These are phyloP conservation scores for Charaxes varanes DNA, from an alignment of 1,140 invertebrate genomes.

Conservation along the genomic window DNA sequence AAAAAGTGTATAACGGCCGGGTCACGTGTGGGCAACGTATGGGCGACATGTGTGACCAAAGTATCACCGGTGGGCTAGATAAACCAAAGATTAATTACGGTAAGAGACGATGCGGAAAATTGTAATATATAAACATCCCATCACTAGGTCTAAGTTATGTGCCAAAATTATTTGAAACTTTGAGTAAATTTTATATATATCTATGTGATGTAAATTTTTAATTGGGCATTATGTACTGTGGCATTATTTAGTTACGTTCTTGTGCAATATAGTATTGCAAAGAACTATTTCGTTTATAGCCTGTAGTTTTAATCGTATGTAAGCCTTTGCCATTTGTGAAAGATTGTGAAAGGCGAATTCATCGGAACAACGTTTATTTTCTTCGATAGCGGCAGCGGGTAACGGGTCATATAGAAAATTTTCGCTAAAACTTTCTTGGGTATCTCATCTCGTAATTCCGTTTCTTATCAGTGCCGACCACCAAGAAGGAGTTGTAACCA, in stretches of 20 bases:
- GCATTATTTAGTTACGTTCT: conserved; percentile 46
- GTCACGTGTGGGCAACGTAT: too few species aligned
- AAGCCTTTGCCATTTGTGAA: not conserved
- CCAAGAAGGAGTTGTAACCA: too few species aligned
- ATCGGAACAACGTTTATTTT: too few species aligned
- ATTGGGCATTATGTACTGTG: conserved; percentile 58
- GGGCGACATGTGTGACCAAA: conserved; percentile 35
- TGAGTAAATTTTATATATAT: conserved; percentile 37
- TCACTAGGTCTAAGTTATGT: conserved; percentile 49
- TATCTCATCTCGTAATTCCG: too few species aligned
- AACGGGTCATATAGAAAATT: too few species aligned
- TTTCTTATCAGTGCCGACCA: too few species aligned
- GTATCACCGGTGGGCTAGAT: conserved; percentile 63
- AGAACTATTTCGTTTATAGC: conserved; percentile 54
- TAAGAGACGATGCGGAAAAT: conserved; percentile 36
- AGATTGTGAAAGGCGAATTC: not conserved
- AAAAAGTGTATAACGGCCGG: too few species aligned
- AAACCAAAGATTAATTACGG: conserved; percentile 68
- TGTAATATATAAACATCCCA: conserved; percentile 59
- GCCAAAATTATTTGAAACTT: conserved; percentile 58
- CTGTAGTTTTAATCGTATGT: conserved; percentile 32
- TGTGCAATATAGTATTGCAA: conserved; percentile 54
- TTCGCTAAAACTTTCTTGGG: too few species aligned
- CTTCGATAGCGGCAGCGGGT: too few species aligned
- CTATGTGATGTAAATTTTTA: conserved; percentile 41